These are phyloP conservation scores for Perithous albicinctus DNA, from an alignment of 2,888 invertebrate species.

Conservation along the genomic window DNA sequence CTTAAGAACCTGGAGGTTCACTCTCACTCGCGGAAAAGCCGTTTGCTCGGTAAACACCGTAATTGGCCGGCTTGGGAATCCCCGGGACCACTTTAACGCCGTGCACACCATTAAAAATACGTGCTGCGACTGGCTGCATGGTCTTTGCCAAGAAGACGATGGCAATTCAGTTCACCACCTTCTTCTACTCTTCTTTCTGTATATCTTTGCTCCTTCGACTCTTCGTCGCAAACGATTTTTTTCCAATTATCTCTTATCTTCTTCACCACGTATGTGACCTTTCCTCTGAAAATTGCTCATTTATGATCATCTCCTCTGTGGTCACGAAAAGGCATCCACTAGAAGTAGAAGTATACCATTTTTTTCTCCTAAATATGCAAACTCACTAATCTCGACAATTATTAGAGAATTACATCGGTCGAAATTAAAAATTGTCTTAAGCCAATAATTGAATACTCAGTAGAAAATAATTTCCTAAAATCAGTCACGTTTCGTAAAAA, in stretches of 20 bases:
- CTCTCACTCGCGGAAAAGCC: conserved; percentile 58
- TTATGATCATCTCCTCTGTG: not conserved
- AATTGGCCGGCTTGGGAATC: conserved; percentile 68
- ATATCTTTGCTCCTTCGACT: not conserved
- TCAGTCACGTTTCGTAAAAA: too few species aligned
- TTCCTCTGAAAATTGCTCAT: not conserved
- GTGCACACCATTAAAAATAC: conserved; percentile 58
- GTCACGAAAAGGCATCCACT: not conserved
- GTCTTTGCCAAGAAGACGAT: conserved; percentile 4
- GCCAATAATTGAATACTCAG: too few species aligned
- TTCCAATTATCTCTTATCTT: conserved; percentile 1
- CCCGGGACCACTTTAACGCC: conserved; percentile 70
- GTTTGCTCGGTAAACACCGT: conserved; percentile 70
- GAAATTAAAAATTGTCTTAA: too few species aligned
- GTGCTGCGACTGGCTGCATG: conserved; percentile 28
- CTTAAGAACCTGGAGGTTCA: not conserved
- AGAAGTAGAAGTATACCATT: not conserved
- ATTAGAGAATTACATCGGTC: not conserved
- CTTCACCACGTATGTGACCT: not conserved
- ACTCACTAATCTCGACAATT: not conserved
- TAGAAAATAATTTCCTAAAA: too few species aligned
- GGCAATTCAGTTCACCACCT: not conserved
- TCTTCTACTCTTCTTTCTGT: not conserved
- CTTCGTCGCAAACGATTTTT: conserved; percentile 2
- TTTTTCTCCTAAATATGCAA: not conserved